Conservation (phyloP, 37 sponge, comb jelly and placozoan species). For the Halisarca cf. caerulea region DNA sequence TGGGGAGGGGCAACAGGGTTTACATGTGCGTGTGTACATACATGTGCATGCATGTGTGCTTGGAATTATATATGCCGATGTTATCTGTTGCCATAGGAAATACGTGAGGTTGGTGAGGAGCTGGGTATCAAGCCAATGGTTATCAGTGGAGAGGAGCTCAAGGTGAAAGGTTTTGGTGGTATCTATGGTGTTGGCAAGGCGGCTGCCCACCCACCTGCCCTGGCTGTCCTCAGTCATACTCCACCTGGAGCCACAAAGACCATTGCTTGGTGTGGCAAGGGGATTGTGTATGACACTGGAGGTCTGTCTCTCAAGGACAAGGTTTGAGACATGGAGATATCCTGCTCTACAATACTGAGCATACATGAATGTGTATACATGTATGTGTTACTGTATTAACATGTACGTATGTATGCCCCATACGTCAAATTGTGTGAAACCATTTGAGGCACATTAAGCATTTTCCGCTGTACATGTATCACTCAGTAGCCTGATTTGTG, state of each 20-base stretch:
- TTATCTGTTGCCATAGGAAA: constrained; percentile 36
- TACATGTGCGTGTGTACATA: no score
- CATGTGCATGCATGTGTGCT: no score
- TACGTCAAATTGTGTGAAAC: no score
- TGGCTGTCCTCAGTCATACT: constrained; percentile 91
- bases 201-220: constrained; percentile 81
- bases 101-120: constrained; percentile 47
- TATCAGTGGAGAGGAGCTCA: constrained; percentile 83
- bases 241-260: constrained; percentile 84
- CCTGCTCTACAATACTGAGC: neutral
- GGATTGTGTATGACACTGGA: constrained; percentile 99
- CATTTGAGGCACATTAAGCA: no score
- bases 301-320: constrained; percentile 86
- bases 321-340: no score
- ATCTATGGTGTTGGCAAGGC: constrained; percentile 99
- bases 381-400: no score
- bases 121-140: constrained; percentile 57
- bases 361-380: neutral
- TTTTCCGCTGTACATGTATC: no score
- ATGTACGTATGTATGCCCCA: no score
- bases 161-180: constrained; percentile 90
- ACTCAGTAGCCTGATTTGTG: no score
- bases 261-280: constrained; percentile 97
- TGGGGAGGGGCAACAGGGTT: no score
- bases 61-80: no score